These are phyloP conservation scores for Cephus cinctus DNA, from an alignment of 1,140 invertebrate genomes.

Conservation along the genomic window DNA sequence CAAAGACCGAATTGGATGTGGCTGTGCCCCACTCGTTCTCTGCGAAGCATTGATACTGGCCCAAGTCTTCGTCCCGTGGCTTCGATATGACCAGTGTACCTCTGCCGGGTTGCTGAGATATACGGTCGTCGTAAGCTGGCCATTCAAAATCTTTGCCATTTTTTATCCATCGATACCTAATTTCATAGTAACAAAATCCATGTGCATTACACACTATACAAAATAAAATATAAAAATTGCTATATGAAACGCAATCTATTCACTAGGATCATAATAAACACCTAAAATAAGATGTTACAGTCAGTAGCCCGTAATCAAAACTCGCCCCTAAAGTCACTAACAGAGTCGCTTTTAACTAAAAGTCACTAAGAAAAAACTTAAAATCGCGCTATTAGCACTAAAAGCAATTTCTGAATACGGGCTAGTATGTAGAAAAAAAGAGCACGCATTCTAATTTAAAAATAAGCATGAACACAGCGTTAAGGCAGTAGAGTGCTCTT, in stretches of 20 bases:
- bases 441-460: neutral
- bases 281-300: neutral
- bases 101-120: slow-evolving; percentile 86
- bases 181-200: too few species aligned
- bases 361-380: too few species aligned
- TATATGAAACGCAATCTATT: too few species aligned
- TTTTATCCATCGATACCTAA: slow-evolving; percentile 93
- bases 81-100: slow-evolving; percentile 88
- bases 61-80: slow-evolving; percentile 88
- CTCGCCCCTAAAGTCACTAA: too few species aligned
- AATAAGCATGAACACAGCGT: neutral
- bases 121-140: slow-evolving; percentile 88
- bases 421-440: too few species aligned
- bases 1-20: slow-evolving; percentile 91
- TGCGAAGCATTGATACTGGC: slow-evolving; percentile 97
- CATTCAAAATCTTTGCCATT: slow-evolving; percentile 91
- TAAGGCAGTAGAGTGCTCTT: too few species aligned
- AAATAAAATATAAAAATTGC: too few species aligned
- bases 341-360: too few species aligned
- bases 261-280: neutral
- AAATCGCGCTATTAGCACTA: too few species aligned
- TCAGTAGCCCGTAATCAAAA: too few species aligned
- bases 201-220: too few species aligned
- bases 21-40: slow-evolving; percentile 92
- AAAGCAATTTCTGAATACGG: too few species aligned